Evolutionary conservation across 2,888 invertebrate species (phyloP).

Genomic region (Synergus umbraculus): DNA sequence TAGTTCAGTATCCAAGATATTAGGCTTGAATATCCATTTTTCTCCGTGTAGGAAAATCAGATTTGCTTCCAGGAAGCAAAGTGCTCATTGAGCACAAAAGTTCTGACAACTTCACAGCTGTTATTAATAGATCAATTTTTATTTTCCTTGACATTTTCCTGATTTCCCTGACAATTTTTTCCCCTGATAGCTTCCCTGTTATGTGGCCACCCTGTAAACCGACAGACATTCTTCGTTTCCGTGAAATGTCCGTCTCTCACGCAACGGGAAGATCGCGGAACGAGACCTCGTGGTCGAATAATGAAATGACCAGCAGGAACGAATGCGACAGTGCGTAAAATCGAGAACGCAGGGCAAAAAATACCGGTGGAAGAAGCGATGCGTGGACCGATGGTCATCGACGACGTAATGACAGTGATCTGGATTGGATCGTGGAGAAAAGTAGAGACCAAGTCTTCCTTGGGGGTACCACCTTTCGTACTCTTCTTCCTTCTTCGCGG

Average conservation of each 20-base stretch:
- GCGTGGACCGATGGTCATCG: conserved; percentile 65
- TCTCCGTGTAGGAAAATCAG: too few relatives aligned
- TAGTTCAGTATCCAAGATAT: too few relatives aligned
- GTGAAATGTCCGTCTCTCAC: not conserved
- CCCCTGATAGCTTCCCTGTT: too few relatives aligned
- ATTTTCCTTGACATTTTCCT: too few relatives aligned
- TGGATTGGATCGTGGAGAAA: conserved; percentile 61
- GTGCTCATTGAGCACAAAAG: too few relatives aligned
- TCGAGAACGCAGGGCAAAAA: conserved; percentile 56
- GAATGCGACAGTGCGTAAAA: conserved; percentile 65
- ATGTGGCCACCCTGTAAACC: not conserved
- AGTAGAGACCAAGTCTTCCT: conserved; percentile 57
- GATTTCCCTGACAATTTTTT: too few relatives aligned
- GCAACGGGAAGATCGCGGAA: conserved; percentile 43
- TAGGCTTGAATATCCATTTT: too few relatives aligned
- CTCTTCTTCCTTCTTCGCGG: conserved; percentile 17
- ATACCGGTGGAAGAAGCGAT: conserved; percentile 60
- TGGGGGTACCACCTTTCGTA: conserved; percentile 27
- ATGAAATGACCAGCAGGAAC: conserved; percentile 42
- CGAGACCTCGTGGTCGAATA: conserved; percentile 42
- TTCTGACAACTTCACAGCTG: too few relatives aligned
- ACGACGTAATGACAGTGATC: conserved; percentile 71
- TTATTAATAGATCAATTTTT: too few relatives aligned
- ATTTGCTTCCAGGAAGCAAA: too few relatives aligned
- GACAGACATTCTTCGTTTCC: not conserved